These are phyloP conservation scores for Anaspis maculata DNA, from an alignment of 2,888 invertebrate species.

Conservation along the genomic window DNA sequence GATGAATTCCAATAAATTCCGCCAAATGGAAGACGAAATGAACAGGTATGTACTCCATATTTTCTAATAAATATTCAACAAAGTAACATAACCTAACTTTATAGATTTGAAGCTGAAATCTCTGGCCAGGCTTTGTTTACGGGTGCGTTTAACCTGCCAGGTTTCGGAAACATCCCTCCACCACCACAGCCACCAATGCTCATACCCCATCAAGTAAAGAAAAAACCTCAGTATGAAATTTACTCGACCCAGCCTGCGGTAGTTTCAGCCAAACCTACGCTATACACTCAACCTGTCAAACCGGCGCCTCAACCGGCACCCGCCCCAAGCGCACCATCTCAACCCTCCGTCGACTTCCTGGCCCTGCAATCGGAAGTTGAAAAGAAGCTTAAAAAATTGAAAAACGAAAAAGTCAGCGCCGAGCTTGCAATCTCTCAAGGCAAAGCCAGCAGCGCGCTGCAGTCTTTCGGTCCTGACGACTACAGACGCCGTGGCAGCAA, in stretches of 20 bases:
- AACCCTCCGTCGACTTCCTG: conserved; percentile 44
- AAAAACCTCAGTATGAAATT: conserved; percentile 30
- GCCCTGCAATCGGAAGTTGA: conserved; percentile 50
- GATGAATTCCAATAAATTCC: conserved; percentile 46
- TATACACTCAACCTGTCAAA: conserved; percentile 46
- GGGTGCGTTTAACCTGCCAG: conserved; percentile 31
- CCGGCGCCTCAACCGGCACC: conserved; percentile 24
- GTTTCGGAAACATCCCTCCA: conserved; percentile 55
- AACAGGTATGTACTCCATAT: conserved; percentile 53
- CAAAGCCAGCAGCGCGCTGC: conserved; percentile 49
- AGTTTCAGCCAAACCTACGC: conserved; percentile 60
- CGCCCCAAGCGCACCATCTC: conserved; percentile 22
- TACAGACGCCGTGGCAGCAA: conserved; percentile 39
- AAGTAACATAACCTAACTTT: conserved; percentile 8
- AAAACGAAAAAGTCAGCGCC: conserved; percentile 58
- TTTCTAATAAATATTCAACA: too few species aligned
- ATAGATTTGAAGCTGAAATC: conserved; percentile 82
- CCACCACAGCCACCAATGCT: conserved; percentile 60
- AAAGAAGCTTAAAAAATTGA: conserved; percentile 53
- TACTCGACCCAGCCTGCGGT: conserved; percentile 50
- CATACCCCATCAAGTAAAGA: conserved; percentile 57
- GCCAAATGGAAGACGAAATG: conserved; percentile 89
- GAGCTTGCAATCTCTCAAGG: conserved; percentile 58
- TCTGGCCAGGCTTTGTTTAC: conserved; percentile 59
- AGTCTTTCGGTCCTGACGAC: conserved; percentile 50